Base-by-base conservation (phyloP, 2,797 vertebrate genomes). In the Scarus forsteni region DNA sequence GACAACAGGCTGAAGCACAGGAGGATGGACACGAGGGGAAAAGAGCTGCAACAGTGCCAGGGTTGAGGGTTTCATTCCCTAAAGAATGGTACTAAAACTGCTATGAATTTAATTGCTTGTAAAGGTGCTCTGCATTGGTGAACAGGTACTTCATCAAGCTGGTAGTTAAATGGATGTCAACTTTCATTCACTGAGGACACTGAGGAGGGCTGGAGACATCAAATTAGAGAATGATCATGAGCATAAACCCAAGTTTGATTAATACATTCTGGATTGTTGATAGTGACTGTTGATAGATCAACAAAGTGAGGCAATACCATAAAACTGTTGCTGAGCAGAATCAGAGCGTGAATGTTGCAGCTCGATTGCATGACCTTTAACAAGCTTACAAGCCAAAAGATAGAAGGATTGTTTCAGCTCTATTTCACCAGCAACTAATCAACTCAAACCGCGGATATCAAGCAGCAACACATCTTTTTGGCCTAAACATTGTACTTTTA, bases 1-100 rank as follows among this genome's bases (percentile, higher is more conserved):
- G 46, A 78, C 58, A 38, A 60, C 15, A 61, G 59, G 48, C 44
- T 42, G 36, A 62, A 44, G 66, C 50, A 63, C n/a, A 11, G 19
- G 27, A 27, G 44, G 18, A 77, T 45, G 58, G 1, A 18, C 50
- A 52, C 14, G 58, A 45, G 27, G 54, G 53, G 7, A 34, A 38
- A 54, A 35, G n/a, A 70, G 46, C 10, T 34, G 48, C 19, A 27
- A 51, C 11, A 9, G 44, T 39, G 42, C 19, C 39, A 49, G 44
- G 18, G 44, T 36, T 46, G 27, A 43, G 50, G 49, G 18, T 57
- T 63, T 18, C 6, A 48, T 19, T 72, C 54, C 44, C 60, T 3
- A 7, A 55, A 60, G 65, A 54, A 35, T 48, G n/a, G 57, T 14
- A 46, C 1, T 16, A 6, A 48, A 5, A 60, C 10, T 19, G 3